phyloP scores from a whole-genome alignment of 2,113 vertebrate species.

The Peromyscus maniculatus region DNA sequence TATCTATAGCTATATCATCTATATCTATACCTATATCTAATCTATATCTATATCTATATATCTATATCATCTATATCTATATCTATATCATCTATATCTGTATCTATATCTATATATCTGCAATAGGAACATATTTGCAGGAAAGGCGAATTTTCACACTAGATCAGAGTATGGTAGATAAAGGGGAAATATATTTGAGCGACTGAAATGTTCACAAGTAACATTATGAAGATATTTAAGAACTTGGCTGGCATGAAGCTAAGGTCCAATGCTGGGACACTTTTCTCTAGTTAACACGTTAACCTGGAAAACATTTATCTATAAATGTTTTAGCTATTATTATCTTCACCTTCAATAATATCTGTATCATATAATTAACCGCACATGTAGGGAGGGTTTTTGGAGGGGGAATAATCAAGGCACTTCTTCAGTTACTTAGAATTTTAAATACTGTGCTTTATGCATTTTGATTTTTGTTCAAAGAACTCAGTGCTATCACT shows the following conservation, averaged over 20 bases:
- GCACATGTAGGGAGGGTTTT: background rate
- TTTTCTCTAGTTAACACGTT: slow-evolving; percentile 40
- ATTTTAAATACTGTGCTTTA: slow-evolving; percentile 53
- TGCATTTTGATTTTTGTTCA: slow-evolving; percentile 46
- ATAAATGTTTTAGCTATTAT: slow-evolving; percentile 4
- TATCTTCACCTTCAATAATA: slow-evolving; percentile 35
- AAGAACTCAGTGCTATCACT: background rate
- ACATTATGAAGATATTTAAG: background rate
- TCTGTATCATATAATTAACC: background rate
- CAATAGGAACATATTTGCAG: slow-evolving; percentile 23
- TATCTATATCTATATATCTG: background rate
- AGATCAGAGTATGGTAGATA: background rate
- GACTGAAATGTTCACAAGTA: background rate
- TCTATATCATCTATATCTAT: no score
- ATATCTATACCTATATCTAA: no score
- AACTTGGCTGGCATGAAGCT: background rate
- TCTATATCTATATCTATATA: no score
- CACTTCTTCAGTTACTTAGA: slow-evolving; percentile 4
- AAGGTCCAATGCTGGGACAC: slow-evolving; percentile 21
- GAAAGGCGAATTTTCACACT: slow-evolving; percentile 38
- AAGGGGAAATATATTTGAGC: background rate
- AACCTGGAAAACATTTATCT: background rate
- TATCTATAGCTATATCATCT: no score
- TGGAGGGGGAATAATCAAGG: slow-evolving; percentile 15
- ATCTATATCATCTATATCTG: no score